Evolutionary conservation across 1,140 invertebrate species (phyloP), one percentile per base, ranked within the genome.

Genomic region (Pollicipes pollicipes): DNA sequence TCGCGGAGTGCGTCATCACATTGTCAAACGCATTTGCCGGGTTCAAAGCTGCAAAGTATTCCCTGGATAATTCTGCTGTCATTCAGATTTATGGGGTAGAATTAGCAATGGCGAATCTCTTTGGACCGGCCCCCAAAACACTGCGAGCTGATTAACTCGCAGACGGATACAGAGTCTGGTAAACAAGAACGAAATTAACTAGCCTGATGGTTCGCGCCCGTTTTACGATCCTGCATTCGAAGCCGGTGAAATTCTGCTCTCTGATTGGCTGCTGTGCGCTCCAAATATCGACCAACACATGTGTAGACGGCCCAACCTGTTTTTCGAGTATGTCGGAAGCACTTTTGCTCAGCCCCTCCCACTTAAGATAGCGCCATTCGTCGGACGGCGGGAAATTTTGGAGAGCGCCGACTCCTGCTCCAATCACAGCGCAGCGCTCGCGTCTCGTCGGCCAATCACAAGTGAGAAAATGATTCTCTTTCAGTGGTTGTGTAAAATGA

Each of bases 171-270:
- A 58, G 45, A 58, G 45, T 58, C 13, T 58, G 45, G 45, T 58
- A 58, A 58, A 58, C 45, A 58, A 58, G 45, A 58, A 58, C 45
- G 45, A 58, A 58, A 58, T 58, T 58, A 58, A 58, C 45, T 58
- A 58, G 45, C 45, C 45, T 58, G 45, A 58, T 58, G 45, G 45
- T 21, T 21, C 10, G 2, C 13, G 45, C 13, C 45, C 13, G 45
- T 58, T 58, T 58, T 58, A 58, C 17, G 45, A 21, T n/a, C 6
- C 8, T 10, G 45, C 17, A 21, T 58, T 58, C 24, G 45, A 21
- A 58, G 45, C 13, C 13, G 45, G 13, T 21, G 17, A 21, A 10
- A 24, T 24, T 10, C 10, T 24, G 45, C 6, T 21, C 45, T 21
- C 10, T 58, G 45, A 58, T 58, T 58, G 45, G 45, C 45, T 58